phyloP scores from a whole-genome alignment of 2,888 invertebrate genomes.

The Trichacis sp. region DNA sequence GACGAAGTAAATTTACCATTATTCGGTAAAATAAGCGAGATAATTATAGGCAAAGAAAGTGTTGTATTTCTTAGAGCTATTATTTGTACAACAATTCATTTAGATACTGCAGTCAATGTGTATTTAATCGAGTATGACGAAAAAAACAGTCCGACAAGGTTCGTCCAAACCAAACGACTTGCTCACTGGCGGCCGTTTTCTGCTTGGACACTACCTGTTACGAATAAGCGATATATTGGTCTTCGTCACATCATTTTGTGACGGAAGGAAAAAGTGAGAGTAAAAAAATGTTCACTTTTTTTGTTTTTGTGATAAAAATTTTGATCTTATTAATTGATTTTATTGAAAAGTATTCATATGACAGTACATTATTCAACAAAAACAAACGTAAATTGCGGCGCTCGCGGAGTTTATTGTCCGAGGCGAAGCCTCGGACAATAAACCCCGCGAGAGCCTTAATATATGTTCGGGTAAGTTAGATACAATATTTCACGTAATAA shows the following conservation, averaged over 20 bases:
- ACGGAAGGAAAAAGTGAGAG: too few relatives aligned
- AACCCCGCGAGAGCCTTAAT: too few relatives aligned
- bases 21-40: conserved; percentile 26
- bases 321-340: too few relatives aligned
- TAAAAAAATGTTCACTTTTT: too few relatives aligned
- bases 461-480: too few relatives aligned
- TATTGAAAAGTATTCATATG: too few relatives aligned
- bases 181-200: conserved; percentile 16
- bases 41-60: conserved; percentile 7
- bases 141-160: neutral
- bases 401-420: too few relatives aligned
- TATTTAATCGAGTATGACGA: conserved; percentile 10
- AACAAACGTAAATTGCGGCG: too few relatives aligned
- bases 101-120: conserved; percentile 22
- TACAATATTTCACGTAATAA: too few relatives aligned
- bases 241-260: conserved; percentile 21
- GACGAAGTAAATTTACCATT: conserved; percentile 4
- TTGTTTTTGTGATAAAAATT: too few relatives aligned
- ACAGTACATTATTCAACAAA: too few relatives aligned
- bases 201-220: conserved; percentile 15
- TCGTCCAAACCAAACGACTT: neutral
- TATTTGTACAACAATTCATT: conserved; percentile 13
- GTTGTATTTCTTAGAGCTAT: conserved; percentile 15
- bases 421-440: too few relatives aligned
- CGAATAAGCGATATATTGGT: conserved; percentile 10